Evolutionary conservation across 2,797 vertebrate genomes (phyloP).

Genomic region (Sandelia bainsii): DNA sequence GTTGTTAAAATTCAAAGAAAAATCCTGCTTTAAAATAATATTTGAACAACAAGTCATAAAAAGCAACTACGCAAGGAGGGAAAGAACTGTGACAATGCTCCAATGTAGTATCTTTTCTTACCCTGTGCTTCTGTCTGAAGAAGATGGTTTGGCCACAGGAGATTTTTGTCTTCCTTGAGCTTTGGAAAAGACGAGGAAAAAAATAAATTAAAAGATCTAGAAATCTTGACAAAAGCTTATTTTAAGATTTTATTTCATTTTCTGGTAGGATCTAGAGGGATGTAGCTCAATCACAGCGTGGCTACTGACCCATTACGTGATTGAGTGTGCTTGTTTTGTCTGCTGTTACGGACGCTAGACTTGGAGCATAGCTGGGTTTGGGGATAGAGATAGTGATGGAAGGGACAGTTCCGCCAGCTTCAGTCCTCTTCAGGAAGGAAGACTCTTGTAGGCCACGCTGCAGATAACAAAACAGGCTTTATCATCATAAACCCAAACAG

Average conservation of each 20-base stretch:
- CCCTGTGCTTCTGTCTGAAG: constrained; percentile 81
- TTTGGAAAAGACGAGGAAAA: constrained; percentile 42
- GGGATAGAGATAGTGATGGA: constrained; percentile 77
- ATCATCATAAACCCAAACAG: not conserved
- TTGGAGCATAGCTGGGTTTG: constrained; percentile 71
- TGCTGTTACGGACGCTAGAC: constrained; percentile 35
- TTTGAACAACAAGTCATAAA: not conserved
- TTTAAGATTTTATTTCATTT: not conserved
- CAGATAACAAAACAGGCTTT: constrained; percentile 1
- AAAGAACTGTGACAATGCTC: not conserved
- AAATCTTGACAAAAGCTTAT: not conserved
- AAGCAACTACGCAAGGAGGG: not conserved
- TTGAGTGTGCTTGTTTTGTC: constrained; percentile 69
- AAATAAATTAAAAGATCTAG: not conserved
- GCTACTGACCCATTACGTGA: constrained; percentile 54
- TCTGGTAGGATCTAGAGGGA: not conserved
- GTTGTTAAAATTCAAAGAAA: too few species aligned
- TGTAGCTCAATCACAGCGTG: not conserved
- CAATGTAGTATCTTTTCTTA: constrained; percentile 53
- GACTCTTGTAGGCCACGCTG: constrained; percentile 79
- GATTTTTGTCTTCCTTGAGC: constrained; percentile 80
- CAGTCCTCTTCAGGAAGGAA: constrained; percentile 79
- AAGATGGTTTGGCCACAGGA: constrained; percentile 76
- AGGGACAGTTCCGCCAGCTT: constrained; percentile 61
- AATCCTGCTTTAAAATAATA: not conserved